Base-by-base conservation (phyloP, 1,140 invertebrate genomes). In the Atopsyche davidsoni region DNA sequence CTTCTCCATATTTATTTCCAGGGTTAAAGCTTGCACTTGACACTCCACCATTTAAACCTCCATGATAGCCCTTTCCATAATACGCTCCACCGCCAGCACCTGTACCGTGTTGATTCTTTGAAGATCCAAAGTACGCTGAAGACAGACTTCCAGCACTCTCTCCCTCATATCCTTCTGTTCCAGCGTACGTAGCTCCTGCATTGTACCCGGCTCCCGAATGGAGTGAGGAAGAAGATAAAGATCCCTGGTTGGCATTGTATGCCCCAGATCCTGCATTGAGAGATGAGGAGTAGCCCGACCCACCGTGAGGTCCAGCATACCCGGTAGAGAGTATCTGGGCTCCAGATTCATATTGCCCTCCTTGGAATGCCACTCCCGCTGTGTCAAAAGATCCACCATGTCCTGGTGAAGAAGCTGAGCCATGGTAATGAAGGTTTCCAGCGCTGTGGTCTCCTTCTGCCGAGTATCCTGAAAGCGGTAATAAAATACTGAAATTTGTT, bases 1-100 rank as follows among this genome's bases (percentile, higher is more conserved):
- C 25, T 9, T 13, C 31, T 11, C 14, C 13, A n/a, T n/a, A n/a
- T 17, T 36, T 36, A 16, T 9, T 28, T 7, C 32, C 41, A 11
- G 34, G n/a, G 28, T 32, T 45, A n/a, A 45, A 51, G 39, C 43
- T 46, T 25, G 47, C 13, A 14, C 39, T 50, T n/a, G 47, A 50
- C 14, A 42, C 22, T 22, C 47, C 19, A 7, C 14, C 16, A 2
- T 22, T 16, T n/a, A 11, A 23, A 22, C 6, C n/a, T 23, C 40
- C 48, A 9, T 4, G 18, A 35, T 46, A 32, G 6, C n/a, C 24
- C 11, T 43, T 43, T 13, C 19, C 41, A 9, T 34, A 44, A 38
- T 19, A 24, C 1, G 23, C 21, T 46, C 44, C 44, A 16, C 38
- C 32, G 19, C n/a, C 17, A 6, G 9, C 13, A 17, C 32, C 22